phyloP scores from a whole-genome alignment of 2,888 invertebrate species.

The Cylloceria caligata region DNA sequence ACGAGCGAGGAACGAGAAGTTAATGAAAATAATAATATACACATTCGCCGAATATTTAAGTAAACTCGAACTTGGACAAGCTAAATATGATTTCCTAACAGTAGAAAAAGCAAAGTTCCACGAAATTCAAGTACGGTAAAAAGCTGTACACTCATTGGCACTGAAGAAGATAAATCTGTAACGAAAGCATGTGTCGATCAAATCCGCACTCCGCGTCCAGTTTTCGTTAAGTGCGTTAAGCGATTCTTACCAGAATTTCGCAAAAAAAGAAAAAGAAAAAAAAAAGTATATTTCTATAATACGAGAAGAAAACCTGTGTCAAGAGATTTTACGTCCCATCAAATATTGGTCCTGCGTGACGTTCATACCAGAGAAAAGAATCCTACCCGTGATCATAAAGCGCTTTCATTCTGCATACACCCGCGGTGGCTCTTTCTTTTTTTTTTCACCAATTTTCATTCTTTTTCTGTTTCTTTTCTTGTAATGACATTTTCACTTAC shows the following conservation, averaged over 20 bases:
- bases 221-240: not conserved
- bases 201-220: conserved; percentile 8
- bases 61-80: conserved; percentile 22
- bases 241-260: not conserved
- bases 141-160: not conserved
- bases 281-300: conserved; percentile 20
- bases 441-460: conserved; percentile 62
- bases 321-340: conserved; percentile 32
- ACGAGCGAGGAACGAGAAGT: conserved; percentile 4
- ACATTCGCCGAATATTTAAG: conserved; percentile 16
- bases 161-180: not conserved
- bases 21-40: conserved; percentile 6
- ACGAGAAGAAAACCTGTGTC: conserved; percentile 48
- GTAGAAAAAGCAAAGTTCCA: conserved; percentile 4
- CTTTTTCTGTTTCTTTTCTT: conserved; percentile 40
- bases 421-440: conserved; percentile 42
- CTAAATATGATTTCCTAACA: conserved; percentile 23
- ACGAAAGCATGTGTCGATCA: not conserved
- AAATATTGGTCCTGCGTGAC: conserved; percentile 53
- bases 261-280: conserved; percentile 14
- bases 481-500: conserved; percentile 64
- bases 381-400: conserved; percentile 67
- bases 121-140: not conserved
- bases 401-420: conserved; percentile 76
- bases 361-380: conserved; percentile 60